Evolutionary conservation across 1,140 invertebrate species (phyloP), one percentile per base, ranked within the genome.

Genomic region (Apis florea): DNA sequence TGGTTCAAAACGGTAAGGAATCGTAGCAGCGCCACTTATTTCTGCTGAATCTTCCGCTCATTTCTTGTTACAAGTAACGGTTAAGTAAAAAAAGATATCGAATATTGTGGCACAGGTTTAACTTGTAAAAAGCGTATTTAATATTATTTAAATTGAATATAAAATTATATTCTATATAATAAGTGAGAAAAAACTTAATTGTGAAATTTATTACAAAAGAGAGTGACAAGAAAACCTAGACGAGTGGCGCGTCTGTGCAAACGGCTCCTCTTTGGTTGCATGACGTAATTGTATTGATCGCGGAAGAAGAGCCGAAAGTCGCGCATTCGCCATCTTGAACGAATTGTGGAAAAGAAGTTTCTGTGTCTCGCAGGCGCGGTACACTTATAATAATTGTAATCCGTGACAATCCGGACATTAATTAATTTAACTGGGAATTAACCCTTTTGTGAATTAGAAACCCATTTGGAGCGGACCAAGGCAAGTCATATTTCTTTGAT

Each of bases 401-500:
- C 94, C 92, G 93, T 90, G 92, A 90, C 92, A 93, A 95, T 95
- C 94, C 93, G 92, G 92, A 93, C 92, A 85, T 91, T 92, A 90
- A 90, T 90, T 93, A 92, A 87, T 92, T 93, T 93, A 88, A 92
- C 92, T 93, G 91, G 94, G 93, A 94, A 93, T 93, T 92, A 93
- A 95, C 94, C 94, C 94, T 93, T 94, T 95, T 95, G 92, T 95
- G 93, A 94, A 94, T 93, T 94, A 92, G 93, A 92, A 93, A 95
- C 95, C 95, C 95, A 95, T 95, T 95, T 95, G 95, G 94, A 95
- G 61, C 95, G 95, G 95, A 95, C 95, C 95, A 95, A 95, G 94
- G 95, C 95, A 92, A 93, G 90, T 88, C 67, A 15, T 85, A 92
- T 93, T 93, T 91, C 78, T 64, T 85, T 58, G 61, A 80, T 87